These are phyloP conservation scores for Cartodere bifasciata DNA, from an alignment of 2,888 invertebrate genomes.

Conservation along the genomic window DNA sequence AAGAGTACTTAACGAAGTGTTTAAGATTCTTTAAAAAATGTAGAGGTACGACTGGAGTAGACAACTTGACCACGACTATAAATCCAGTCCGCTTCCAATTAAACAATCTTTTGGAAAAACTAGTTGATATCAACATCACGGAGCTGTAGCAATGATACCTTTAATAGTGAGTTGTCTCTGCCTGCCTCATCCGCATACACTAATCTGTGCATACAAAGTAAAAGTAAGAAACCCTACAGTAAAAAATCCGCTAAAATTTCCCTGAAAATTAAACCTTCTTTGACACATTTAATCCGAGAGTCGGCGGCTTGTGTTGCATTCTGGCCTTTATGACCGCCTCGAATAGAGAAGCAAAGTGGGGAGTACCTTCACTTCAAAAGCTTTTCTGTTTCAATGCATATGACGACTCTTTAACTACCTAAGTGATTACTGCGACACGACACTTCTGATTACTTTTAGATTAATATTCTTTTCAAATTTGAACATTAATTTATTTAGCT, in stretches of 20 bases:
- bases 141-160: too few species aligned
- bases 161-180: too few species aligned
- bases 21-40: too few species aligned
- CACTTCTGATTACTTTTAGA: slow-evolving; percentile 15
- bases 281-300: slow-evolving; percentile 33
- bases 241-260: slow-evolving; percentile 36
- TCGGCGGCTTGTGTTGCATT: slow-evolving; percentile 10
- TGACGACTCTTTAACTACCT: slow-evolving; percentile 18
- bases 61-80: too few species aligned
- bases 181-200: slow-evolving; percentile 22
- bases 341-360: slow-evolving; percentile 3
- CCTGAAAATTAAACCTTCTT: slow-evolving; percentile 37
- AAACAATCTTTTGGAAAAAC: too few species aligned
- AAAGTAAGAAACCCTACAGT: slow-evolving; percentile 31
- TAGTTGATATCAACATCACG: too few species aligned
- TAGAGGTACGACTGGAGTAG: too few species aligned
- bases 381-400: slow-evolving; percentile 15
- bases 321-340: neutral
- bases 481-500: too few species aligned
- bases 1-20: too few species aligned
- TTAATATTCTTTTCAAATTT: too few species aligned
- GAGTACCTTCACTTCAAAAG: slow-evolving; percentile 15
- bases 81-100: too few species aligned
- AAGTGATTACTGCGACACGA: slow-evolving; percentile 25
- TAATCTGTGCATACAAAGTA: slow-evolving; percentile 25